Conservation (phyloP, 2,797 vertebrate genomes). For the Melanogrammus aeglefinus region DNA sequence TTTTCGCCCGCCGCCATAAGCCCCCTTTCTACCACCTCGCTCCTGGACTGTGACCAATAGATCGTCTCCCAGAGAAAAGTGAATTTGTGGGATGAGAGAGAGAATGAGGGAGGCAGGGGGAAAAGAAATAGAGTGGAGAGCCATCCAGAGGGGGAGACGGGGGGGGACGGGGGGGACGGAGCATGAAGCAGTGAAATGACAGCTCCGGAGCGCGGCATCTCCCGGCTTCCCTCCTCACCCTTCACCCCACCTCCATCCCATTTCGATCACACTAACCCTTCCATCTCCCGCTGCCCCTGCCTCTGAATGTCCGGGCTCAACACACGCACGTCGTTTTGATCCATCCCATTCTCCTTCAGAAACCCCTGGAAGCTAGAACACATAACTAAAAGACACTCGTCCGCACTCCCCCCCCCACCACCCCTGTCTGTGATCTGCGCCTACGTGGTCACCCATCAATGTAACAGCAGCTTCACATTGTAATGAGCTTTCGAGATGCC, state of each 20-base stretch:
- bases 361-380: too few species aligned
- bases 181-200: constrained; percentile 33
- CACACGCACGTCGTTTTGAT: too few species aligned
- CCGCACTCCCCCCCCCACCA: too few species aligned
- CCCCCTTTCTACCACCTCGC: constrained; percentile 25
- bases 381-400: too few species aligned
- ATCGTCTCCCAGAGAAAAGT: constrained; percentile 51
- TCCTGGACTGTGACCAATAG: constrained; percentile 60
- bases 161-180: constrained; percentile 49
- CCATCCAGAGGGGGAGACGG: constrained; percentile 41
- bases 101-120: too few species aligned
- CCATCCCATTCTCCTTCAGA: too few species aligned
- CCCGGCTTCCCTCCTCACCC: neutral
- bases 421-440: too few species aligned
- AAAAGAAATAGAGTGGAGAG: too few species aligned
- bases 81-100: constrained; percentile 33
- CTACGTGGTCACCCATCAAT: constrained; percentile 3
- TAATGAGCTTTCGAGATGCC: constrained; percentile 49
- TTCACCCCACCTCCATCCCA: constrained; percentile 1
- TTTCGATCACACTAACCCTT: constrained; percentile 8
- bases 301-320: too few species aligned
- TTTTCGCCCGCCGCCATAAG: constrained; percentile 1
- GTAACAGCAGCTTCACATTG: constrained; percentile 18
- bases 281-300: neutral
- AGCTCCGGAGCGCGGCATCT: constrained; percentile 30